Conservation (phyloP, 1,140 invertebrate species). For the Pseudobourletiella spinata region DNA sequence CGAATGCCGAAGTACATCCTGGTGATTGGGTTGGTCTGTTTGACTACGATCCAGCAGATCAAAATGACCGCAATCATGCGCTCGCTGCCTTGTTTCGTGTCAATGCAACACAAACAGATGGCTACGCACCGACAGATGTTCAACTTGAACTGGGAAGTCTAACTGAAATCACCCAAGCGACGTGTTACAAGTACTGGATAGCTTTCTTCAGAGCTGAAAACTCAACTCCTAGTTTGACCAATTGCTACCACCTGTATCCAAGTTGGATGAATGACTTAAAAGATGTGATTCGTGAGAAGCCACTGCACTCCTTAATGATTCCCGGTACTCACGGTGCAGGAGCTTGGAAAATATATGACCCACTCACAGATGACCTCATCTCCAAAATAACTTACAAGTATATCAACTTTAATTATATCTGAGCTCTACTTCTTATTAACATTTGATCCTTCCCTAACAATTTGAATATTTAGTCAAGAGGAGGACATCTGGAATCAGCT, state of each 20-base stretch:
- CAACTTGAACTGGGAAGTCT: slow-evolving; percentile 1
- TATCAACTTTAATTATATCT: slow-evolving; percentile 23
- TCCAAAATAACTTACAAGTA: slow-evolving; percentile 44
- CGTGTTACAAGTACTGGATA: slow-evolving; percentile 41
- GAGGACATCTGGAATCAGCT: slow-evolving; percentile 51
- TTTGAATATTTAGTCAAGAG: slow-evolving; percentile 43
- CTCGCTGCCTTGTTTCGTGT: neutral
- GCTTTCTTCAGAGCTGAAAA: slow-evolving; percentile 35
- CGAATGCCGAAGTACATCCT: neutral
- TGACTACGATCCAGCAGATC: slow-evolving; percentile 3
- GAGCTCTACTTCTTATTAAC: neutral
- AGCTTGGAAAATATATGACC: slow-evolving; percentile 45
- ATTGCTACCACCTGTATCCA: slow-evolving; percentile 44
- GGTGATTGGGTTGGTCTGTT: slow-evolving; percentile 27
- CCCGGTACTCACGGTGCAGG: slow-evolving; percentile 58
- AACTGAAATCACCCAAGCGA: slow-evolving; percentile 7
- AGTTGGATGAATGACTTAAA: slow-evolving; percentile 51
- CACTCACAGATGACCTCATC: slow-evolving; percentile 41
- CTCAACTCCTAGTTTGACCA: neutral
- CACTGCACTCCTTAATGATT: slow-evolving; percentile 50
- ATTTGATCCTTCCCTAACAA: neutral
- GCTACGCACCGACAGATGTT: slow-evolving; percentile 11
- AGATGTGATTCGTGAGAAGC: slow-evolving; percentile 42
- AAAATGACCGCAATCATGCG: neutral
- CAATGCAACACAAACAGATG: neutral